phyloP scores from a whole-genome alignment of 2,888 invertebrate genomes.

The Nysson spinosus region DNA sequence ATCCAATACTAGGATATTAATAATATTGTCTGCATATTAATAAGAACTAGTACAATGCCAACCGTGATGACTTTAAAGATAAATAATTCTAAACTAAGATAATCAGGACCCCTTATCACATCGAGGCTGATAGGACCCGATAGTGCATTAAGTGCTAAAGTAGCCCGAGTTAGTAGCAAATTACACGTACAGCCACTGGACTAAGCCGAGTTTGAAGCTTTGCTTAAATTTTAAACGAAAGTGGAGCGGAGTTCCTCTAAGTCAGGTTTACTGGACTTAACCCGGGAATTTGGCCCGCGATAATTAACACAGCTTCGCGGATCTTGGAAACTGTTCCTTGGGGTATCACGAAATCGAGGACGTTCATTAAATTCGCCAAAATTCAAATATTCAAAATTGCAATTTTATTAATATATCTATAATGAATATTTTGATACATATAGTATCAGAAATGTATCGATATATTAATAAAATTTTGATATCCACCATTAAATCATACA shows the following conservation, averaged over 20 bases:
- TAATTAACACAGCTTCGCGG: slow-evolving; percentile 45
- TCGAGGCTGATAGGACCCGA: slow-evolving; percentile 15
- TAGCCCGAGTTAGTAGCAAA: slow-evolving; percentile 36
- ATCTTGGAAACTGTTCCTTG: slow-evolving; percentile 15
- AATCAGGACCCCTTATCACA: slow-evolving; percentile 24
- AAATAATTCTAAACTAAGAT: slow-evolving; percentile 26
- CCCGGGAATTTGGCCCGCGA: slow-evolving; percentile 35
- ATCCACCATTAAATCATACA: too few species aligned
- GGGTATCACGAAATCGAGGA: slow-evolving; percentile 3
- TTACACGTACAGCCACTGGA: slow-evolving; percentile 34
- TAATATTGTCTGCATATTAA: too few species aligned
- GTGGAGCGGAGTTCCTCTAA: slow-evolving; percentile 41
- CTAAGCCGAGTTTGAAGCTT: slow-evolving; percentile 50
- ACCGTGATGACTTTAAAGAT: too few species aligned
- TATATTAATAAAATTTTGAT: too few species aligned
- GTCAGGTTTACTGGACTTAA: slow-evolving; percentile 56
- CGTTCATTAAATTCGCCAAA: slow-evolving; percentile 9
- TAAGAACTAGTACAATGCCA: too few species aligned
- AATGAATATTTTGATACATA: too few species aligned
- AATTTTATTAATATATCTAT: too few species aligned
- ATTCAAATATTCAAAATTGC: background rate
- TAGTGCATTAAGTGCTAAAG: slow-evolving; percentile 36
- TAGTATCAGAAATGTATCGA: too few species aligned
- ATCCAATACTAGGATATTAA: too few species aligned
- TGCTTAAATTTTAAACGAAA: slow-evolving; percentile 55